A percentile compares a stretch with the other conserved stretches of the same genome.
Conservation (phyloP, 2,888 invertebrate species). For the Pterobdella sp. region DNA sequence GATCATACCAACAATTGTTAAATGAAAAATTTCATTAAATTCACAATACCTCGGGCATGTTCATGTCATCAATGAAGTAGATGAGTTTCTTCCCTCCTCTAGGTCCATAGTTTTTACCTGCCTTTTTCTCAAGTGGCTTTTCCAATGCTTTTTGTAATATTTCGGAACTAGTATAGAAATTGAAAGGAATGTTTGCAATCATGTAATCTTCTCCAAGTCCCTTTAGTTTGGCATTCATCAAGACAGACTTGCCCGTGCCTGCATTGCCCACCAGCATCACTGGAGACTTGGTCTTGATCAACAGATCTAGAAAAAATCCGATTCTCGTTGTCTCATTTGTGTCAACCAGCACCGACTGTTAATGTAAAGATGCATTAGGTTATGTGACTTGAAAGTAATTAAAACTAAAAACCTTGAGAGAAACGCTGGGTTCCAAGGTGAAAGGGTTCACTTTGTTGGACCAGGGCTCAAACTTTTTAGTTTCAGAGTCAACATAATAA, state of each 20-base stretch:
- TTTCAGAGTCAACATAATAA: constrained; percentile 81
- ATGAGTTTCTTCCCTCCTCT: constrained; percentile 88
- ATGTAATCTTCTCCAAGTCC: constrained; percentile 72
- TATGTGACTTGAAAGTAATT: not conserved
- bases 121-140: constrained; percentile 90
- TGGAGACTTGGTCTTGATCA: constrained; percentile 79
- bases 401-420: constrained; percentile 62
- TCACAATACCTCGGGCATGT: constrained; percentile 78
- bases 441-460: constrained; percentile 78
- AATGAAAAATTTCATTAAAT: not conserved
- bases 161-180: constrained; percentile 81
- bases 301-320: constrained; percentile 75
- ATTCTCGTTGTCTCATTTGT: constrained; percentile 85
- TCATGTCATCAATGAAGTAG: constrained; percentile 93
- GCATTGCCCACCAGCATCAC: constrained; percentile 86
- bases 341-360: constrained; percentile 79
- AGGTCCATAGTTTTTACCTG: constrained; percentile 87
- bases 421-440: constrained; percentile 80
- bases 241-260: constrained; percentile 89
- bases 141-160: constrained; percentile 65
- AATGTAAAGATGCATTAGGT: not conserved
- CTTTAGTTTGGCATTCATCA: constrained; percentile 72
- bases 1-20: not conserved
- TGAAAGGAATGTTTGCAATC: constrained; percentile 84
- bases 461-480: constrained; percentile 82